Percentiles rank a stretch among this genome's conserved stretches.
phyloP scores from a whole-genome alignment of 2,888 invertebrate species.

The Cryptus viduatorius region DNA sequence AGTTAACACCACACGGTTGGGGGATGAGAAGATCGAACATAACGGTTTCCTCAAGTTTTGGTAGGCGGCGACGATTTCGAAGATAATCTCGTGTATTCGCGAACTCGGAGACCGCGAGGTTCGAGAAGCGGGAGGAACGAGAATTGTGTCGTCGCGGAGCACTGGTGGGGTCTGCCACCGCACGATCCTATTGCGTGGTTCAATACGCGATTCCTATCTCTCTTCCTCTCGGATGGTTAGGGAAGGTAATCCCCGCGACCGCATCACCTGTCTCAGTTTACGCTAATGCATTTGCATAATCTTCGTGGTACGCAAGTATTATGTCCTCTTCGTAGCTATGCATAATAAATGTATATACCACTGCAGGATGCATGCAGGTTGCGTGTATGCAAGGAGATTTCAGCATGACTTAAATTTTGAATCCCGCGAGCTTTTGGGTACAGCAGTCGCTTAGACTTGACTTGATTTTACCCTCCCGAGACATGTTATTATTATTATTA shows the following conservation, averaged over 20 bases:
- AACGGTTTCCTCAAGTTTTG: slow-evolving; percentile 20
- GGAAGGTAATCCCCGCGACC: slow-evolving; percentile 69
- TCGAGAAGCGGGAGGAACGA: slow-evolving; percentile 16
- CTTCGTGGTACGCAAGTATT: slow-evolving; percentile 68
- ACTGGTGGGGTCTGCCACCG: slow-evolving; percentile 2
- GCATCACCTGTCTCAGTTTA: slow-evolving; percentile 73
- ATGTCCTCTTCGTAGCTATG: slow-evolving; percentile 40
- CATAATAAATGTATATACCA: slow-evolving; percentile 45
- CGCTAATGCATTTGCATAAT: slow-evolving; percentile 73
- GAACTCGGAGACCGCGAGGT: slow-evolving; percentile 24
- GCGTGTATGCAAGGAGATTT: slow-evolving; percentile 62
- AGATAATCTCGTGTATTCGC: slow-evolving; percentile 47
- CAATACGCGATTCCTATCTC: slow-evolving; percentile 28
- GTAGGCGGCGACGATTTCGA: slow-evolving; percentile 6
- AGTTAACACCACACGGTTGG: background rate
- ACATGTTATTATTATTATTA: background rate
- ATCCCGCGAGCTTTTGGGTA: slow-evolving; percentile 10
- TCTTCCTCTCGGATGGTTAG: slow-evolving; percentile 62
- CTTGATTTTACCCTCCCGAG: background rate
- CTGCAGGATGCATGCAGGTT: slow-evolving; percentile 35
- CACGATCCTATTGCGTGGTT: background rate
- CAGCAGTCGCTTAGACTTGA: background rate
- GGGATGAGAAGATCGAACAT: slow-evolving; percentile 45
- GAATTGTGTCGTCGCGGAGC: background rate
- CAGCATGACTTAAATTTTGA: slow-evolving; percentile 64